Evolutionary conservation across 2,113 vertebrate species (phyloP), one percentile per base, ranked within the genome.

Genomic region (Panthera leo): DNA sequence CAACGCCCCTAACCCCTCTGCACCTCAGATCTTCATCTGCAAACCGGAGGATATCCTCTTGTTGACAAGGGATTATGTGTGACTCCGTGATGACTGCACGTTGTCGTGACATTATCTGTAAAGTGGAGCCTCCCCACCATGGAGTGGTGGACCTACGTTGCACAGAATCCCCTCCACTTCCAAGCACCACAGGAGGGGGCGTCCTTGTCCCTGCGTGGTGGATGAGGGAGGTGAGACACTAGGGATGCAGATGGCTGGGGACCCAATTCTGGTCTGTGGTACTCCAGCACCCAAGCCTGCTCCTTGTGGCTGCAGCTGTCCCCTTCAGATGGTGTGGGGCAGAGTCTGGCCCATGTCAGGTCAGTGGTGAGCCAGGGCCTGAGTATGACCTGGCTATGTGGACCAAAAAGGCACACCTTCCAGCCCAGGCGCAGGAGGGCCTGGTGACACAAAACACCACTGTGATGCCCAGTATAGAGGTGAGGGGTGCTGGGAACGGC

Each of bases 1-100:
- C 13, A 21, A 9, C 0, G 0, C 7, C n/a, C 36, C 4, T 6
- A 2, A 2, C 29, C 31, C 25, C n/a, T 18, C 21, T 21, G 70
- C 42, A 79, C 12, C 53, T 21, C 23, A 29, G n/a, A 23, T 9
- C 34, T 51, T 71, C 16, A 6, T 82, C 7, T 89, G 16, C 25
- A 94, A 48, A 71, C 27, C 23, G 2, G 65, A 34, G 36, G 31
- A 16, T 29, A 10, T 29, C 18, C 34, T 42, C 25, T 2, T 23
- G 19, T 63, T 11, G 25, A 71, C 11, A 5, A 51, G 70, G 78
- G 34, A 27, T 39, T 18, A 34, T 3, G 1, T 42, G 19, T 2
- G 12, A n/a, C n/a, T 42, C 55, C 34, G 9, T 23, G 12, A 53
- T 58, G 75, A 25, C 73, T 71, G 25, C 36, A 15, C 3, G 21